A percentile compares a stretch with the other conserved stretches of the same genome.
Conservation (phyloP, 2,797 vertebrate species). For the Sebastes nivosus region DNA sequence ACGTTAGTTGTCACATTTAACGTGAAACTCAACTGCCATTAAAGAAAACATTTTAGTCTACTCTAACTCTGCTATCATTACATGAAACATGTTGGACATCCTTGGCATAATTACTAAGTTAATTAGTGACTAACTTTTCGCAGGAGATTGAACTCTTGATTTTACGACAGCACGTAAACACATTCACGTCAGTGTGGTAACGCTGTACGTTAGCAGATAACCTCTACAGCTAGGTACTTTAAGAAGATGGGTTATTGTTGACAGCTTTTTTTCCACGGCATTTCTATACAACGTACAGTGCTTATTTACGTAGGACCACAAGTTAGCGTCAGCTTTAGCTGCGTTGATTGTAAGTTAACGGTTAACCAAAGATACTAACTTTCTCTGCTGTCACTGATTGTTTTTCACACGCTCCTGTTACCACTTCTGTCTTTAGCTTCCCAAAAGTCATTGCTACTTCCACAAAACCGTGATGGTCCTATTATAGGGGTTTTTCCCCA, state of each 20-base stretch:
- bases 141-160: neutral
- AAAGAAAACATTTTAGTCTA: neutral
- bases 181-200: no score
- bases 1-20: neutral
- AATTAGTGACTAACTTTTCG: no score
- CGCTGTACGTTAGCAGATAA: no score
- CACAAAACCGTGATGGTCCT: no score
- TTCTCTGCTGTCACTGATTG: neutral
- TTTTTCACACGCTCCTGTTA: neutral
- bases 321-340: neutral
- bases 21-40: neutral
- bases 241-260: neutral
- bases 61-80: neutral
- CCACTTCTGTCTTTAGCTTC: neutral
- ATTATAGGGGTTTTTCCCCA: no score
- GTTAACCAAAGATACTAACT: no score
- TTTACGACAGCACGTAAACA: neutral
- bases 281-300: neutral
- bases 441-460: no score
- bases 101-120: no score
- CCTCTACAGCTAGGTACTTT: neutral
- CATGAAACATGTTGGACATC: neutral
- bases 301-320: neutral
- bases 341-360: neutral
- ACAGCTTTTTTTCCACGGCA: neutral